A percentile compares a stretch with the other conserved stretches of the same genome.
Evolutionary conservation across 2,888 invertebrate species (phyloP).

Genomic region (Punctoribates punctum): DNA sequence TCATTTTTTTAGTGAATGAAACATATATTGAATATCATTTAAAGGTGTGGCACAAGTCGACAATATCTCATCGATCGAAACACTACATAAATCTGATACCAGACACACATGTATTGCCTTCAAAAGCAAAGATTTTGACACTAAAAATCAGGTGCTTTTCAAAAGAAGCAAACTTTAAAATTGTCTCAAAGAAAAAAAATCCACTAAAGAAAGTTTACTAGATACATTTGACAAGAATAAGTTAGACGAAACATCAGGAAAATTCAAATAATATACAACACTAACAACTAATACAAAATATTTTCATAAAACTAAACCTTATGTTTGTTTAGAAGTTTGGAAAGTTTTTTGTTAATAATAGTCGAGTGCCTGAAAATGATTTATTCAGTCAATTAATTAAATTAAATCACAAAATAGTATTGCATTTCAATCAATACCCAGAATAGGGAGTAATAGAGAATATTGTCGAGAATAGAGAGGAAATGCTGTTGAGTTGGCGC

Average conservation of each 20-base stretch:
- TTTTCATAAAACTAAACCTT: no score
- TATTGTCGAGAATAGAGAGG: neutral
- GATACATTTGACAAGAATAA: no score
- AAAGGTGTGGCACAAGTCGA: conserved; percentile 29
- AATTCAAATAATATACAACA: no score
- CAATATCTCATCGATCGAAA: conserved; percentile 1
- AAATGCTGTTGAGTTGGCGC: neutral
- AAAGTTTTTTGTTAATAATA: neutral
- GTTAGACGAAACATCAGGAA: no score
- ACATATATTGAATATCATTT: conserved; percentile 7
- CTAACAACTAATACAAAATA: no score
- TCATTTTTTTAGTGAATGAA: neutral
- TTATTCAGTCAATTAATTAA: conserved; percentile 34
- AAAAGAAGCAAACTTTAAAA: neutral
- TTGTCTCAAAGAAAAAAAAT: neutral
- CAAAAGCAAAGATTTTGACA: neutral
- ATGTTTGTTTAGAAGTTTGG: neutral
- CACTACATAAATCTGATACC: conserved; percentile 3
- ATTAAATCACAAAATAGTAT: conserved; percentile 13
- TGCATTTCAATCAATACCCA: neutral
- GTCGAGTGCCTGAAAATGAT: neutral
- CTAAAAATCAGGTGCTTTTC: neutral
- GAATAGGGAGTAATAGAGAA: neutral
- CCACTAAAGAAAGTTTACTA: no score
- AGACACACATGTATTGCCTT: neutral